A percentile compares a stretch with the other conserved stretches of the same genome.
Conservation (phyloP, 2,113 vertebrate species). For the Opisthocomus hoazin region DNA sequence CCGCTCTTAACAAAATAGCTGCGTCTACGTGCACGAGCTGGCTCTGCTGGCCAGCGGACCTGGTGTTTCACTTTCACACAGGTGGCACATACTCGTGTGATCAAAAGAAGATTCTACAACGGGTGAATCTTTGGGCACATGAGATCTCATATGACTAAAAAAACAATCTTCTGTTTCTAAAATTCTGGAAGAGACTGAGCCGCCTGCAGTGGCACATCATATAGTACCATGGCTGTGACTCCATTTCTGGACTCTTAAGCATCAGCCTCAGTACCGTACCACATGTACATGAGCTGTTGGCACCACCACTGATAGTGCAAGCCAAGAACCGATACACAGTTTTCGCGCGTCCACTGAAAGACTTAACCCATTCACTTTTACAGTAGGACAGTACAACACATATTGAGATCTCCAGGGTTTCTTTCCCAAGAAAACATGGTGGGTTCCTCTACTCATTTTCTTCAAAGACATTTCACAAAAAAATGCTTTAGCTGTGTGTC, state of each 20-base stretch:
- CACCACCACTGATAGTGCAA: not conserved
- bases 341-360: not conserved
- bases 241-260: not conserved
- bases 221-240: not conserved
- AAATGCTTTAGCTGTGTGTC: not conserved
- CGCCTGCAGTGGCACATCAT: fast-evolving
- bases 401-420: not conserved
- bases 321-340: not conserved
- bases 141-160: not conserved
- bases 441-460: not conserved
- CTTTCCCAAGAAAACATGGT: not conserved
- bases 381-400: not conserved
- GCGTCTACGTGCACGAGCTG: fast-evolving
- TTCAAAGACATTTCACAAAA: not conserved
- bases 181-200: not conserved
- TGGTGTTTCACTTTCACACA: not conserved
- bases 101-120: not conserved
- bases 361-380: not conserved
- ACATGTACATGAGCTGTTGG: fast-evolving
- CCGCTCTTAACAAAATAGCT: not conserved
- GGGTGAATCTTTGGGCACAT: not conserved
- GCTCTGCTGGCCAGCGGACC: not conserved
- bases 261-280: not conserved
- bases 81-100: fast-evolving
- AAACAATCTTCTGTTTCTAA: not conserved